phyloP scores from a whole-genome alignment of 2,113 vertebrate genomes.

The Corythaixoides concolor region DNA sequence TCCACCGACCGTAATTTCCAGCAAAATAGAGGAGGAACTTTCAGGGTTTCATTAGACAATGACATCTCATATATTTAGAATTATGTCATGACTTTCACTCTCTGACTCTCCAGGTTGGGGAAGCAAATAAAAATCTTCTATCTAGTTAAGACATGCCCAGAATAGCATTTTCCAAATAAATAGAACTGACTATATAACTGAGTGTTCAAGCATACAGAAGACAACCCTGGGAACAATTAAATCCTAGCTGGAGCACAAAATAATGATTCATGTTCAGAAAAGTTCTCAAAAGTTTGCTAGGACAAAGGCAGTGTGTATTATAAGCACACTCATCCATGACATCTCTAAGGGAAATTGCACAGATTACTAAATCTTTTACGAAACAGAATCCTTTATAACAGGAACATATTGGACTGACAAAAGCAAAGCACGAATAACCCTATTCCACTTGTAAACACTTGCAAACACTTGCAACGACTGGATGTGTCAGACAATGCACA shows the following conservation, averaged over 20 bases:
- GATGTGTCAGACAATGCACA: not conserved
- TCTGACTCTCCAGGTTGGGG: constrained; percentile 16
- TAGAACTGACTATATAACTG: not conserved
- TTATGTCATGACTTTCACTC: constrained; percentile 52
- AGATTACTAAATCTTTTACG: not conserved
- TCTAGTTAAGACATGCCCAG: constrained; percentile 31
- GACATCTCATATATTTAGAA: constrained; percentile 71
- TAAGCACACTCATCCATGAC: not conserved
- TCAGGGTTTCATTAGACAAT: constrained; percentile 69
- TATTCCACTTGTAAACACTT: fast-evolving
- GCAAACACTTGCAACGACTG: not conserved
- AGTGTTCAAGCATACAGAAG: not conserved
- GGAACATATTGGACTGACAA: fast-evolving
- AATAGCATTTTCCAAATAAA: constrained; percentile 43
- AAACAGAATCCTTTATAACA: not conserved
- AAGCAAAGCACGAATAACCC: not conserved
- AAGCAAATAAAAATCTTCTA: constrained; percentile 50
- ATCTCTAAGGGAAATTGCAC: not conserved
- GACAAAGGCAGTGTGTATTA: not conserved
- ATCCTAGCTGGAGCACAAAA: not conserved
- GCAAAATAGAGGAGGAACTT: constrained; percentile 55
- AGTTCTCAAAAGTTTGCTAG: not conserved
- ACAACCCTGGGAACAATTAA: not conserved
- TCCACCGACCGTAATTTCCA: constrained; percentile 31
- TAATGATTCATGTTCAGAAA: not conserved